Conservation (phyloP, 2,797 vertebrate genomes). For the Mus spretus region DNA sequence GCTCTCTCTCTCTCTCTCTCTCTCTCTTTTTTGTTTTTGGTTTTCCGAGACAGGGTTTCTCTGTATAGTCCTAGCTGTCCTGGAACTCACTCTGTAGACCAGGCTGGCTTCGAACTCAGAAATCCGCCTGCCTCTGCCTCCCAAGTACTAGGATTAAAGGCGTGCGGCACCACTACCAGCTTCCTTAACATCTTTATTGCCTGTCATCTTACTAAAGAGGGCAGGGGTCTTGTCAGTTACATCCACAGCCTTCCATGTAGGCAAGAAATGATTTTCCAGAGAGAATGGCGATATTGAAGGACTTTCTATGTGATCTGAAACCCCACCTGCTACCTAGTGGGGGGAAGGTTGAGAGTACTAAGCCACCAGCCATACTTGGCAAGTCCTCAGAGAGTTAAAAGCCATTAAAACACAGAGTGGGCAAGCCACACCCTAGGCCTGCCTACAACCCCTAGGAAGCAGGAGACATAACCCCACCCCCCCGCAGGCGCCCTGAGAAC, state of each 20-base stretch:
- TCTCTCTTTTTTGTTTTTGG: too few relatives aligned
- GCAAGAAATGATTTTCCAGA: neutral
- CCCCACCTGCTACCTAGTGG: neutral
- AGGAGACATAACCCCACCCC: neutral
- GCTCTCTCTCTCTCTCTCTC: too few relatives aligned
- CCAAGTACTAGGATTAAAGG: too few relatives aligned
- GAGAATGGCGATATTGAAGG: neutral
- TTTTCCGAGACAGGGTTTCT: too few relatives aligned
- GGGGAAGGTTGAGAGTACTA: rapidly evolving
- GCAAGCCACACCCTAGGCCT: neutral
- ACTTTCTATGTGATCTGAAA: neutral
- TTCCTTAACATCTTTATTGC: neutral
- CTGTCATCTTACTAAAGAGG: neutral
- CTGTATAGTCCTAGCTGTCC: too few relatives aligned
- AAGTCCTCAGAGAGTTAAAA: neutral
- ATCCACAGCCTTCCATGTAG: neutral
- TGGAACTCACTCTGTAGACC: too few relatives aligned
- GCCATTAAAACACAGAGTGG: too few relatives aligned
- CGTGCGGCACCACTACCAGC: too few relatives aligned
- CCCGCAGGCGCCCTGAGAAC: constrained; percentile 10
- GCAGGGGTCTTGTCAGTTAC: neutral
- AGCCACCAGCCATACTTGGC: neutral
- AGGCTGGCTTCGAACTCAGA: too few relatives aligned
- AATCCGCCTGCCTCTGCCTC: too few relatives aligned
- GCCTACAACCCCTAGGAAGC: constrained; percentile 7